phyloP scores from a whole-genome alignment of 2,888 invertebrate species.

The Macaria liturata region DNA sequence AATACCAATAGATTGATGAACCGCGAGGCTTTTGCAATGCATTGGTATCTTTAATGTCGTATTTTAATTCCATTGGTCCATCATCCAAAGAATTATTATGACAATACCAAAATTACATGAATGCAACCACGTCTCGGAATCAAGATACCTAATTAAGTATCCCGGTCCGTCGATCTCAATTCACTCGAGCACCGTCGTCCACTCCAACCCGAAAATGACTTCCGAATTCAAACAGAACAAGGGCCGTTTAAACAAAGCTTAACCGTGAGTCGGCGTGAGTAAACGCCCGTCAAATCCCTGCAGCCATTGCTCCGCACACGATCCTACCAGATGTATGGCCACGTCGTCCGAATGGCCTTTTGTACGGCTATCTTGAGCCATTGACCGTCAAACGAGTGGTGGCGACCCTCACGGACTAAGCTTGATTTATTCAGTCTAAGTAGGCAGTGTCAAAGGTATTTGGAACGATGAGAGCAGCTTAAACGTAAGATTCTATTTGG shows the following conservation, averaged over 20 bases:
- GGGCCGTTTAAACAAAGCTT: constrained; percentile 68
- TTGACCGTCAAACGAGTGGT: constrained; percentile 45
- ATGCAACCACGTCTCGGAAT: too few species aligned
- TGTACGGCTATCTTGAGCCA: constrained; percentile 52
- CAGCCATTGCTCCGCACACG: constrained; percentile 71
- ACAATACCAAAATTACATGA: too few species aligned
- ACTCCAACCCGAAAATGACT: constrained; percentile 25
- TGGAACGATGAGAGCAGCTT: constrained; percentile 34
- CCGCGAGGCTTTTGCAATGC: too few species aligned
- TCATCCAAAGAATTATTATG: too few species aligned
- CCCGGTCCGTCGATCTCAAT: neutral
- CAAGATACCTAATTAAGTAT: too few species aligned
- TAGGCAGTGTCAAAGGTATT: constrained; percentile 26
- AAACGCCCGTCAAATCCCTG: constrained; percentile 72
- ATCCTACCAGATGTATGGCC: constrained; percentile 71
- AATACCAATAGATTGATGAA: too few species aligned
- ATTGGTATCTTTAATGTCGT: too few species aligned
- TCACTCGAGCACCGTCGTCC: constrained; percentile 16
- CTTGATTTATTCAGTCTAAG: constrained; percentile 37
- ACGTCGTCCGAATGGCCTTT: constrained; percentile 39
- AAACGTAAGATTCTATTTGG: constrained; percentile 40
- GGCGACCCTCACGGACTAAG: constrained; percentile 36
- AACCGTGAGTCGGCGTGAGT: constrained; percentile 55
- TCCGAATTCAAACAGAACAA: constrained; percentile 40
- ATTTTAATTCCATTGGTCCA: too few species aligned